Evolutionary conservation across 2,113 vertebrate genomes (phyloP), one percentile per base, ranked within the genome.

Genomic region (Motacilla alba): DNA sequence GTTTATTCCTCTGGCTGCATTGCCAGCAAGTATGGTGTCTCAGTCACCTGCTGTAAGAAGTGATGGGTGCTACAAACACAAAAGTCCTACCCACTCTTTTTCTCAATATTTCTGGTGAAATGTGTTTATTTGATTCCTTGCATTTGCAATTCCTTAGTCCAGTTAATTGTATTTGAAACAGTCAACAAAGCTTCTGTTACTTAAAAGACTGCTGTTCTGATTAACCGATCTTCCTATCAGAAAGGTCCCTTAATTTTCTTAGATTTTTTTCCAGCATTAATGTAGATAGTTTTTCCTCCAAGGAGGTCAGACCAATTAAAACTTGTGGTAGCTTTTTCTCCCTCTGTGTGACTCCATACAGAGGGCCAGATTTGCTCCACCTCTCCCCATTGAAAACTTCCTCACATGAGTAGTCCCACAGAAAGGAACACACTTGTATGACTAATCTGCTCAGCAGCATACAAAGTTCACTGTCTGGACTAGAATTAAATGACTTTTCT

Each of bases 371-470:
- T 94, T 79, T 95, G 5, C 64, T 53, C 35, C 10, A 49, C 30
- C 8, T 12, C 6, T 44, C 12, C 41, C 35, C 68, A 41, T 49
- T 87, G 89, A 85, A 35, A 77, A 55, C 69, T 95, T 89, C 49
- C 47, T 92, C 94, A 94, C 88, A 83, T 87, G 90, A 96, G 92
- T 94, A 97, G 77, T 78, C 83, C 77, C 46, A 78, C 73, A 96
- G 83, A 96, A 97, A 94, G 55, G 62, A 94, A 43, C 67, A 75
- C 73, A 68, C 58, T 96, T 62, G 80, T 95, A 87, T 94, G 92
- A 92, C 85, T 96, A 78, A 96, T 94, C 85, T 96, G 85, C 86
- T 96, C 83, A 90, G 69, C 90, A 96, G 83, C 77, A 82, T 31
- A 79, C 58, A 81, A 64, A 75, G 73, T 56, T 92, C 62, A 80